Conservation (phyloP, 2,113 vertebrate genomes). For the Heterotilapia buettikoferi region DNA sequence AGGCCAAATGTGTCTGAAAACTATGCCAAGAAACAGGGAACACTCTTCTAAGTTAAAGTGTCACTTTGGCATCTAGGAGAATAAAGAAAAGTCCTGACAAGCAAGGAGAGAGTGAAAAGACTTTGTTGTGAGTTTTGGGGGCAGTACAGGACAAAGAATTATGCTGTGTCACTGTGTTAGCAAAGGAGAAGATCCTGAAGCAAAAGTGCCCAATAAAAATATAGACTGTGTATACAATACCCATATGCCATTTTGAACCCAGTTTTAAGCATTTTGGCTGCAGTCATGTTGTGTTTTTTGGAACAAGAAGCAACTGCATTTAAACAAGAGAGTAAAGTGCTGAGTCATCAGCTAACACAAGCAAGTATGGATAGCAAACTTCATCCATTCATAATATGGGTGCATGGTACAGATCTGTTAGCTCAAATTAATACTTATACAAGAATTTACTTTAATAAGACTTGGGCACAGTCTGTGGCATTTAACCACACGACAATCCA, state of each 20-base stretch:
- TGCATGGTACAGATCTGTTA: neutral
- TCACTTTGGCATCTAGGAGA: conserved; percentile 17
- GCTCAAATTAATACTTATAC: neutral
- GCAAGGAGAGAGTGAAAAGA: neutral
- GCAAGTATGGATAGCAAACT: too few relatives aligned
- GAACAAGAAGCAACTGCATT: neutral
- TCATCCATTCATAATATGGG: neutral
- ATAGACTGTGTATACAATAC: neutral
- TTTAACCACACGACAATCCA: neutral
- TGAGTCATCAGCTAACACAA: neutral
- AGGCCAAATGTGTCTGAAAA: conserved; percentile 6
- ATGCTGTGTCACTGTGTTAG: neutral
- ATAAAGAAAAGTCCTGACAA: neutral
- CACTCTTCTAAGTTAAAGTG: neutral
- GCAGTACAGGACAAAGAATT: neutral
- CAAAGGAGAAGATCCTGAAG: neutral
- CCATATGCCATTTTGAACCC: neutral
- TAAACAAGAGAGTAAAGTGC: neutral
- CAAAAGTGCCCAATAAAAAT: neutral
- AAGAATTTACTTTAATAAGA: neutral
- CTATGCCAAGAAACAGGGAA: neutral
- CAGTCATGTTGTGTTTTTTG: too few relatives aligned
- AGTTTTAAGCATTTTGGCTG: neutral
- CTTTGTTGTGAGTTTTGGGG: neutral
- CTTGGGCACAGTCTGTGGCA: neutral